Base-by-base conservation (phyloP, 2,113 vertebrate species). In the Campylorhamphus procurvoides region DNA sequence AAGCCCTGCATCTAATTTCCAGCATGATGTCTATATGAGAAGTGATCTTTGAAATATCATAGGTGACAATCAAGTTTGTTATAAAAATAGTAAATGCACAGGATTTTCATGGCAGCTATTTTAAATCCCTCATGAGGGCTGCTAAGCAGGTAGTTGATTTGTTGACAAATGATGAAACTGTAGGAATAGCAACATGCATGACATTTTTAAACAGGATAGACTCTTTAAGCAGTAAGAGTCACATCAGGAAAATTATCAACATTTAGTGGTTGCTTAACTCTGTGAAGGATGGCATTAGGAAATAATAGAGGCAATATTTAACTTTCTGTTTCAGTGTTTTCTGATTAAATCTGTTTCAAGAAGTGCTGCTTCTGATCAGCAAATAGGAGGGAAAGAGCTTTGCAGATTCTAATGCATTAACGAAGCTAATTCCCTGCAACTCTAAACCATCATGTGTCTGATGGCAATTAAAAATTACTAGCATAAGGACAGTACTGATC, bases 1-100 rank as follows among this genome's bases (percentile, higher is more conserved):
- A 97, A 97, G 97, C 97, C 95, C 97, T 97, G 98, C 98, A 98
- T 98, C 98, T 98, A 95, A 98, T 98, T 98, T 98, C 97, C 97
- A 98, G 97, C 94, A 71, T 98, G 98, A 98, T 98, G 97, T 98
- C 98, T 98, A 97, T 98, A 98, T 98, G 97, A 98, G 97, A 95
- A 98, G 97, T 97, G 97, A 98, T 98, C 97, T 98, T 97, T 98
- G 96, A 98, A 98, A 98, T 98, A 98, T 98, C 98, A 98, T 98
- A 98, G 97, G 97, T 98, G 98, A 97, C 98, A 98, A 98, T 98
- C 97, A 98, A 96, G 97, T 98, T 98, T 97, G 97, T 97, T 98
- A 97, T 98, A 98, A 98, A 98, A 98, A 97, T 96, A 97, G 96
- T 97, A 97, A 97, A 98, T 97, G 97, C 95, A 95, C 92, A 92